These are phyloP conservation scores for Dendropsophus ebraccatus DNA, from an alignment of 2,113 vertebrate genomes.

Conservation along the genomic window DNA sequence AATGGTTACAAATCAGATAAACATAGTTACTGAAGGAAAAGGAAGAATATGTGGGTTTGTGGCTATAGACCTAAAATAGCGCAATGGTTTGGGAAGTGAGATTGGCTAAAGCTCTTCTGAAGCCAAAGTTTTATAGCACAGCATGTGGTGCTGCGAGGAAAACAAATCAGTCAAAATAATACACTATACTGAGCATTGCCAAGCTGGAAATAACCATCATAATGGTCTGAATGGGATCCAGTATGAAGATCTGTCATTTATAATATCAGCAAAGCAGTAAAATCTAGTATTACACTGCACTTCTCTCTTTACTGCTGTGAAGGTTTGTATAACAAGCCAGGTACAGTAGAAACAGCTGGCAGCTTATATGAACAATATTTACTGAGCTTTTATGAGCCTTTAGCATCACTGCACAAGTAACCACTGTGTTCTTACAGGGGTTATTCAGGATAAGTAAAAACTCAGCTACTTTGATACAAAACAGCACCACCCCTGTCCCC, in stretches of 20 bases:
- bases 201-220: background rate
- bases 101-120: background rate
- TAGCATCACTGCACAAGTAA: too few relatives aligned
- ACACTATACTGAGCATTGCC: background rate
- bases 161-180: background rate
- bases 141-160: background rate
- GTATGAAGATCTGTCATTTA: background rate
- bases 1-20: background rate
- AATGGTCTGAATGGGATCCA: background rate
- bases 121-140: background rate
- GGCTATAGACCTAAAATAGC: slow-evolving; percentile 34
- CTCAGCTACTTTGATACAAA: too few relatives aligned
- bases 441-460: too few relatives aligned
- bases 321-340: background rate
- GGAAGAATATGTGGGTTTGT: slow-evolving; percentile 49
- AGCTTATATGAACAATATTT: too few relatives aligned
- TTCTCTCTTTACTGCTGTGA: too few relatives aligned
- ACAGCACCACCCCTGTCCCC: too few relatives aligned
- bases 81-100: slow-evolving; percentile 19
- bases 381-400: too few relatives aligned
- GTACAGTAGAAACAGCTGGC: too few relatives aligned
- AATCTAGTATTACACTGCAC: too few relatives aligned
- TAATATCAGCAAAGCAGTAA: background rate
- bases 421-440: too few relatives aligned
- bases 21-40: slow-evolving; percentile 5